Conservation (phyloP, 2,113 vertebrate genomes). For the Empidonax alnorum region DNA sequence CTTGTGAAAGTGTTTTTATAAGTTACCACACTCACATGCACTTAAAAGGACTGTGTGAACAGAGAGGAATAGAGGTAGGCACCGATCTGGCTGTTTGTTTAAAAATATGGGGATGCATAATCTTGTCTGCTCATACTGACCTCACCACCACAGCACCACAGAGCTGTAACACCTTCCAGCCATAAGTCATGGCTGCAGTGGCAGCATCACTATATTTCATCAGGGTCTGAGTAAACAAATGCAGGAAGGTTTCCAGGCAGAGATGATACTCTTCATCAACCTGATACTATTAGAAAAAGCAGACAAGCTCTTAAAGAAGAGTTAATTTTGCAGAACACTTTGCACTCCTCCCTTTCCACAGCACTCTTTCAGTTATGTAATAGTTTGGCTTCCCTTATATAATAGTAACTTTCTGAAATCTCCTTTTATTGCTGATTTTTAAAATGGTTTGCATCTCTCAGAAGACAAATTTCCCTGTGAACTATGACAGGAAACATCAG, state of each 20-base stretch:
- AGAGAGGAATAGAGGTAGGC: background rate
- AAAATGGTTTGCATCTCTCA: background rate
- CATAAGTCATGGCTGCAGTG: background rate
- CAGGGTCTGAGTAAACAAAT: background rate
- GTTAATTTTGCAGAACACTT: background rate
- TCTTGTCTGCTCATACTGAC: background rate
- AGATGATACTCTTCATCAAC: background rate
- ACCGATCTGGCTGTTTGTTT: background rate
- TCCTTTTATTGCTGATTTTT: background rate
- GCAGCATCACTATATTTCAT: background rate
- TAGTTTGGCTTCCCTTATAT: background rate
- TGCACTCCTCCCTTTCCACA: background rate
- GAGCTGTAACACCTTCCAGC: background rate
- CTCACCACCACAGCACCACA: background rate
- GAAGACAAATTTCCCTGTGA: slow-evolving; percentile 18
- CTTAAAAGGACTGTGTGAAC: background rate
- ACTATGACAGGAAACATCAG: slow-evolving; percentile 33
- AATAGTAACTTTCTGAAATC: slow-evolving; percentile 36
- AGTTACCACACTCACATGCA: background rate
- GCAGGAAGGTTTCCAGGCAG: background rate
- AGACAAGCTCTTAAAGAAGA: background rate
- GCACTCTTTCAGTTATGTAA: slow-evolving; percentile 12
- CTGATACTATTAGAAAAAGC: background rate
- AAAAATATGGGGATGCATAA: background rate
- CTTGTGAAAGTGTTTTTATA: background rate